Conservation (phyloP, 1,140 invertebrate species). For the Drosophila parabipectinata region DNA sequence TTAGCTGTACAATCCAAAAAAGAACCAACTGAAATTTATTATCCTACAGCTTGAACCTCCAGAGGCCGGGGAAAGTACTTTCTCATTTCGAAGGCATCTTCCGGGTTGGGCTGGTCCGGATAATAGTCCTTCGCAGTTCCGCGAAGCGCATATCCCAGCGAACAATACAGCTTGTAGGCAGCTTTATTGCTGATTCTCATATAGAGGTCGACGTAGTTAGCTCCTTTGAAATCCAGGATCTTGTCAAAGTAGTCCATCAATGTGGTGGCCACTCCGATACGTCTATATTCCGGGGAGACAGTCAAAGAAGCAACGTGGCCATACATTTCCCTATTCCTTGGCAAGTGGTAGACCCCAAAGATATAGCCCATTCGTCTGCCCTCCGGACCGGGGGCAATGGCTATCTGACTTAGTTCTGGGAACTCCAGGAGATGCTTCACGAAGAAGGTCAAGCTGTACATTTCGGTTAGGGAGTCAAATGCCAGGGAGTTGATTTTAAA, state of each 20-base stretch:
- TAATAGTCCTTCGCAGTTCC: slow-evolving; percentile 48
- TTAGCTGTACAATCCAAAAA: slow-evolving; percentile 41
- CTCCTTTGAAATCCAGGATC: slow-evolving; percentile 3
- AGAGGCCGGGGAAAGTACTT: slow-evolving; percentile 21
- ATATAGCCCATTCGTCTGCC: slow-evolving; percentile 45
- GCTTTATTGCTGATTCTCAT: slow-evolving; percentile 45
- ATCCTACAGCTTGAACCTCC: slow-evolving; percentile 3
- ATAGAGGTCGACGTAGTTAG: slow-evolving; percentile 46
- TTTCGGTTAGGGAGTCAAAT: slow-evolving; percentile 57
- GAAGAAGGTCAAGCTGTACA: slow-evolving; percentile 56
- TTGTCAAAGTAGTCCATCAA: slow-evolving; percentile 43
- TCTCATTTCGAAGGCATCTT: slow-evolving; percentile 60
- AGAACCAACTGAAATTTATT: slow-evolving; percentile 1
- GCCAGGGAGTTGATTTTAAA: slow-evolving; percentile 63
- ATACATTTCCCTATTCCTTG: neutral
- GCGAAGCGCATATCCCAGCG: slow-evolving; percentile 42
- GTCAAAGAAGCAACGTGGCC: slow-evolving; percentile 52
- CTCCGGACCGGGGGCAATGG: slow-evolving; percentile 29
- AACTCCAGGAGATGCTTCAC: slow-evolving; percentile 44
- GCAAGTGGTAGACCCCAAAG: slow-evolving; percentile 36
- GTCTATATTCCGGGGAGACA: slow-evolving; percentile 34
- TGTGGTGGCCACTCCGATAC: slow-evolving; percentile 49
- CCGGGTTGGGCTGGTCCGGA: slow-evolving; percentile 33
- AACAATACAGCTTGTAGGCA: slow-evolving; percentile 41
- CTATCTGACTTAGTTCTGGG: slow-evolving; percentile 38